These are phyloP conservation scores for Drosophila mercatorum DNA, from an alignment of 2,888 invertebrate species.

Conservation along the genomic window DNA sequence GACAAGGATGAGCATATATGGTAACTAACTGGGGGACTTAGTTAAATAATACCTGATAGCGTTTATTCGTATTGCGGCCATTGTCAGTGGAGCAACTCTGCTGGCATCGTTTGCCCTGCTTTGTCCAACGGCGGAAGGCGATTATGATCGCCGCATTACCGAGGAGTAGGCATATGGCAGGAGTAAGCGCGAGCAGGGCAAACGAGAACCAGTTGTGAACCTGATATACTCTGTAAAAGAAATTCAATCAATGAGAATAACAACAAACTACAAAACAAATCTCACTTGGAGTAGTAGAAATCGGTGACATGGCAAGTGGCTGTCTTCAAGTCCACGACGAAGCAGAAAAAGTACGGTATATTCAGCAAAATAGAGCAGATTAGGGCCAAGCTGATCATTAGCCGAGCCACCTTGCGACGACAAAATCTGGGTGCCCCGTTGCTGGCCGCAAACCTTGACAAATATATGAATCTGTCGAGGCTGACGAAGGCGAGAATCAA, in stretches of 20 bases:
- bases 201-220: conserved; percentile 85
- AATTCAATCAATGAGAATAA: neutral
- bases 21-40: neutral
- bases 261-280: no score
- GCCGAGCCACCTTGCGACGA: conserved; percentile 80
- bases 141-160: conserved; percentile 83
- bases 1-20: neutral
- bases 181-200: conserved; percentile 82
- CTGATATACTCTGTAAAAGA: conserved; percentile 79
- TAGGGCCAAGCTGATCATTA: conserved; percentile 75
- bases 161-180: conserved; percentile 83
- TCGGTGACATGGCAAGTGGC: conserved; percentile 80
- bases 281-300: conserved; percentile 83
- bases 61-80: conserved; percentile 55
- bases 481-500: conserved; percentile 82
- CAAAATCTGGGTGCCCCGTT: conserved; percentile 83
- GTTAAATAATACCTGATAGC: conserved; percentile 68
- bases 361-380: conserved; percentile 80
- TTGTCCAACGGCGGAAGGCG: conserved; percentile 80
- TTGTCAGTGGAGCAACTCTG: conserved; percentile 25
- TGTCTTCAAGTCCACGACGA: conserved; percentile 72
- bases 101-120: conserved; percentile 64
- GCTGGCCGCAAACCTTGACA: conserved; percentile 63
- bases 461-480: conserved; percentile 81
- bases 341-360: conserved; percentile 84